Evolutionary conservation across 2,888 invertebrate genomes (phyloP).

Genomic region (Lapara coniferarum): DNA sequence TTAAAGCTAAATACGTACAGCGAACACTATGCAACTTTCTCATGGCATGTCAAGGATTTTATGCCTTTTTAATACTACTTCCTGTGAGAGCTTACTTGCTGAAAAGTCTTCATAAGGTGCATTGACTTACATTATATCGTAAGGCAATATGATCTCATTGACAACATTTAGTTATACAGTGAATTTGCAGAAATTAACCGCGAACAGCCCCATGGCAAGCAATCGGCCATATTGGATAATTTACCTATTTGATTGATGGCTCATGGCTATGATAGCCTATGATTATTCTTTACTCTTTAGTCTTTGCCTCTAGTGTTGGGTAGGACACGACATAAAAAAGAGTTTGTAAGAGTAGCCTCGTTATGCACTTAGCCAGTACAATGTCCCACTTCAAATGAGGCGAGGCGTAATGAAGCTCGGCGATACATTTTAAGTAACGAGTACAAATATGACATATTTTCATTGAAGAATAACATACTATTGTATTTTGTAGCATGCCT

Average conservation of each 20-base stretch:
- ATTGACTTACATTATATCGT: slow-evolving; percentile 78
- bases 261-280: too few relatives aligned
- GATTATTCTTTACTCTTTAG: too few relatives aligned
- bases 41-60: slow-evolving; percentile 71
- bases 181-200: slow-evolving; percentile 63
- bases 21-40: slow-evolving; percentile 61
- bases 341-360: too few relatives aligned
- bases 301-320: too few relatives aligned
- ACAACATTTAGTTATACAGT: slow-evolving; percentile 55
- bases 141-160: slow-evolving; percentile 60
- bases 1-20: slow-evolving; percentile 42
- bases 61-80: slow-evolving; percentile 38
- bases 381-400: too few relatives aligned
- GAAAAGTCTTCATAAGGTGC: slow-evolving; percentile 63
- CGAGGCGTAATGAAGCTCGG: too few relatives aligned
- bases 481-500: too few relatives aligned
- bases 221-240: slow-evolving; percentile 72
- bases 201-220: slow-evolving; percentile 65
- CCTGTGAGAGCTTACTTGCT: slow-evolving; percentile 62
- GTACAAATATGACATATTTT: too few relatives aligned
- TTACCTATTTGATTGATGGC: slow-evolving; percentile 55
- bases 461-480: too few relatives aligned
- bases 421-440: too few relatives aligned
- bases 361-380: too few relatives aligned
- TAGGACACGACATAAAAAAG: too few relatives aligned